These are phyloP conservation scores for Momotus momota DNA, from an alignment of 2,797 vertebrate genomes.

Conservation along the genomic window DNA sequence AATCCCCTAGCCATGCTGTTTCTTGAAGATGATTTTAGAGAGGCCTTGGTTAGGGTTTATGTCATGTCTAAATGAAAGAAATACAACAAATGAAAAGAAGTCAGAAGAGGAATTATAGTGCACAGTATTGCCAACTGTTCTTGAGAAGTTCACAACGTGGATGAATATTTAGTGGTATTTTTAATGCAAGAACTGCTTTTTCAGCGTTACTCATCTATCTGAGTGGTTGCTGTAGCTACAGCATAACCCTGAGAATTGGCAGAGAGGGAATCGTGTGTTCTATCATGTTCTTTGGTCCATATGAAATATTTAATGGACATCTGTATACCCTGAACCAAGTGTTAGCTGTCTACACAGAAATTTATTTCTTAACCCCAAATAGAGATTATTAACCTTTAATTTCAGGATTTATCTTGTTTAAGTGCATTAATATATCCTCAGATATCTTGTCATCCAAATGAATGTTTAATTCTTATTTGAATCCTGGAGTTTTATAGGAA, in stretches of 20 bases:
- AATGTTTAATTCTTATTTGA: neutral
- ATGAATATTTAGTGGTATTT: neutral
- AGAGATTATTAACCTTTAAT: neutral
- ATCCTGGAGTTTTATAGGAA: neutral
- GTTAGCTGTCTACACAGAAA: neutral
- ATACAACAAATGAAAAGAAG: neutral
- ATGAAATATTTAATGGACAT: neutral
- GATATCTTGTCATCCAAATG: neutral
- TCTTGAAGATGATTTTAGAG: neutral
- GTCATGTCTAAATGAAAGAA: neutral
- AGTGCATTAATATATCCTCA: neutral
- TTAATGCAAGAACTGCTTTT: neutral
- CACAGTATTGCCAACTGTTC: neutral
- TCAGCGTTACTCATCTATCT: neutral
- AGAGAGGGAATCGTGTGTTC: neutral
- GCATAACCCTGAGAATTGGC: neutral
- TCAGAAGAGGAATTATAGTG: neutral
- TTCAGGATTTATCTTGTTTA: neutral
- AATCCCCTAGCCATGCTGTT: neutral
- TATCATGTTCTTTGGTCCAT: neutral
- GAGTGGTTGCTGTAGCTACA: slow-evolving; percentile 49
- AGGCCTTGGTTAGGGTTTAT: neutral
- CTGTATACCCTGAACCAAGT: neutral
- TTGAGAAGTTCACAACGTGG: neutral
- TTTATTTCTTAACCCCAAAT: neutral